These are phyloP conservation scores for Temnothorax curvispinosus DNA, from an alignment of 1,140 invertebrate genomes.

Conservation along the genomic window DNA sequence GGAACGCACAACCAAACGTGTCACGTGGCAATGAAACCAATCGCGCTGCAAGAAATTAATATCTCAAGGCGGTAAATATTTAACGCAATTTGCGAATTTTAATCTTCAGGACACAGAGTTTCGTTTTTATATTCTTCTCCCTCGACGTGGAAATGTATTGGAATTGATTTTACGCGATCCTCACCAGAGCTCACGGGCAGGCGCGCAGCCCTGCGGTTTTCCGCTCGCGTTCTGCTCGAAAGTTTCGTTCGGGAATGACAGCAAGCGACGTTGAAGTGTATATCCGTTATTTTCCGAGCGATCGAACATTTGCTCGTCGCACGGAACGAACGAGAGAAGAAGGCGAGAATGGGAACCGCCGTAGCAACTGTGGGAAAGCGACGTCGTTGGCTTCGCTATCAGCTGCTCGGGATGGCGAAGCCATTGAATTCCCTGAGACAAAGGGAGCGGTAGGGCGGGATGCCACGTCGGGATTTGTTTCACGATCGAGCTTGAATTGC, in stretches of 20 bases:
- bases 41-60: not conserved
- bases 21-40: not conserved
- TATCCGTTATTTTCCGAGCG: constrained; percentile 71
- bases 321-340: constrained; percentile 61
- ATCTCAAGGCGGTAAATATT: not conserved
- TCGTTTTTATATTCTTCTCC: not conserved
- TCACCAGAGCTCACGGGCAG: not conserved
- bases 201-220: constrained; percentile 48
- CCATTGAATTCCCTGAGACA: constrained; percentile 73
- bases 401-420: constrained; percentile 65
- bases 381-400: constrained; percentile 65
- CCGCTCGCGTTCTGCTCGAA: constrained; percentile 19
- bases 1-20: too few relatives aligned
- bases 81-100: not conserved
- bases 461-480: constrained; percentile 45
- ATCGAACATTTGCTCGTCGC: constrained; percentile 72
- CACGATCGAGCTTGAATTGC: constrained; percentile 44
- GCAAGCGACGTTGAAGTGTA: constrained; percentile 26
- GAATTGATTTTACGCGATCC: constrained; percentile 58
- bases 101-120: not conserved
- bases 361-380: constrained; percentile 69
- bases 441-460: constrained; percentile 54
- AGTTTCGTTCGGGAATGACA: constrained; percentile 29
- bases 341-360: constrained; percentile 39
- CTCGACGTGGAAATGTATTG: not conserved